Evolutionary conservation across 1,140 invertebrate species (phyloP).

Genomic region (Galleria mellonella): DNA sequence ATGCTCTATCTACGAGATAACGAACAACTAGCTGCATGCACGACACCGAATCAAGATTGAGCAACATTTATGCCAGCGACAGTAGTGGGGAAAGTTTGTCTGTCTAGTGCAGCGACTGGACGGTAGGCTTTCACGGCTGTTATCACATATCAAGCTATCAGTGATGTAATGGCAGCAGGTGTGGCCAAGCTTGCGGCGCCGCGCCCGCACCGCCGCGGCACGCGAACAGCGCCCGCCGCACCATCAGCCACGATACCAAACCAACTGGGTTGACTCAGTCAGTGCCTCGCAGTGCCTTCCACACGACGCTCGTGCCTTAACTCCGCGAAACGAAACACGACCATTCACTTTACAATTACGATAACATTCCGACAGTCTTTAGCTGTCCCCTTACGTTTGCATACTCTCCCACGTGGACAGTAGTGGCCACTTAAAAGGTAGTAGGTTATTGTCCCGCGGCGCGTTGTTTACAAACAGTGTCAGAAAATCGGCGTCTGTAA

Average conservation of each 20-base stretch:
- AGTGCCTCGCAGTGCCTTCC: constrained; percentile 40
- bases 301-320: constrained; percentile 35
- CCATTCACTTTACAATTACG: not conserved
- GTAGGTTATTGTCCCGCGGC: too few relatives aligned
- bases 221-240: constrained; percentile 5
- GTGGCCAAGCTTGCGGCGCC: constrained; percentile 1
- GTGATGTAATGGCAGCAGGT: constrained; percentile 22
- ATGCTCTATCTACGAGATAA: too few relatives aligned
- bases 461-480: constrained; percentile 4
- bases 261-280: not conserved
- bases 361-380: too few relatives aligned
- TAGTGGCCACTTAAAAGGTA: too few relatives aligned
- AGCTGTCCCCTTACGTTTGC: too few relatives aligned
- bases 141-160: constrained; percentile 49
- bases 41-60: too few relatives aligned
- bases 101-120: not conserved
- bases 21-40: too few relatives aligned
- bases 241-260: not conserved
- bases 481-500: not conserved
- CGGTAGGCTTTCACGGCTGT: constrained; percentile 7
- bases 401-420: too few relatives aligned
- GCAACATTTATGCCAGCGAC: too few relatives aligned
- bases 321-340: not conserved
- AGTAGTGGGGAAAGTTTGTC: too few relatives aligned
- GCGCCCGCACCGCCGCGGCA: constrained; percentile 8